These are phyloP conservation scores for Tenebrio molitor DNA, from an alignment of 1,140 invertebrate species.

Conservation along the genomic window DNA sequence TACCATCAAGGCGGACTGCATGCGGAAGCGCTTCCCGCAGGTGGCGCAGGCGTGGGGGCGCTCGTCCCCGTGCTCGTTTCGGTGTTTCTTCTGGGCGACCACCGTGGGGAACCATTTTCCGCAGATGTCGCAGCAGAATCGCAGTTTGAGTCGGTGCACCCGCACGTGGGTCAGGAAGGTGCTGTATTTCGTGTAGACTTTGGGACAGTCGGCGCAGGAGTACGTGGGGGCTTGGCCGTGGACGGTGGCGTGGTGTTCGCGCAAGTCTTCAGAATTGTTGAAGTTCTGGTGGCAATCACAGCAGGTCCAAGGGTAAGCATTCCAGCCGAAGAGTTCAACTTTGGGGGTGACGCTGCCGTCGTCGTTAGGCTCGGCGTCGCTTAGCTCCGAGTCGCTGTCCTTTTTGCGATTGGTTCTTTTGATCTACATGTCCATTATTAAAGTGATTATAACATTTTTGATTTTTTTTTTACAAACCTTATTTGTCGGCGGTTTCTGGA, in stretches of 20 bases:
- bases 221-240: slow-evolving; percentile 71
- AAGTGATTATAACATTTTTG: too few species aligned
- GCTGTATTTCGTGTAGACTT: slow-evolving; percentile 73
- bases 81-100: slow-evolving; percentile 69
- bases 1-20: slow-evolving; percentile 70
- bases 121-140: slow-evolving; percentile 72
- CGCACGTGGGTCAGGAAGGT: slow-evolving; percentile 72
- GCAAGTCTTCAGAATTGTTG: slow-evolving; percentile 68
- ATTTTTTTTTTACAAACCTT: neutral
- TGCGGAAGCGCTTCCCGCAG: slow-evolving; percentile 71
- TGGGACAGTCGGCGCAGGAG: slow-evolving; percentile 72
- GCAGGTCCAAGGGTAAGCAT: slow-evolving; percentile 72
- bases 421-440: neutral
- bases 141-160: slow-evolving; percentile 69
- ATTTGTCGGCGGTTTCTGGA: slow-evolving; percentile 25
- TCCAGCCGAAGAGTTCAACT: slow-evolving; percentile 62
- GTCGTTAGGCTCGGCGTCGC: slow-evolving; percentile 60
- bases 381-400: slow-evolving; percentile 51
- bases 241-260: slow-evolving; percentile 69
- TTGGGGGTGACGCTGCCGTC: slow-evolving; percentile 62
- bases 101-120: slow-evolving; percentile 69
- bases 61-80: slow-evolving; percentile 69
- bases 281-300: slow-evolving; percentile 71
- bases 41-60: slow-evolving; percentile 69
- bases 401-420: slow-evolving; percentile 30